phyloP scores from a whole-genome alignment of 1,140 invertebrate species.

The Cyclargus thomasi region DNA sequence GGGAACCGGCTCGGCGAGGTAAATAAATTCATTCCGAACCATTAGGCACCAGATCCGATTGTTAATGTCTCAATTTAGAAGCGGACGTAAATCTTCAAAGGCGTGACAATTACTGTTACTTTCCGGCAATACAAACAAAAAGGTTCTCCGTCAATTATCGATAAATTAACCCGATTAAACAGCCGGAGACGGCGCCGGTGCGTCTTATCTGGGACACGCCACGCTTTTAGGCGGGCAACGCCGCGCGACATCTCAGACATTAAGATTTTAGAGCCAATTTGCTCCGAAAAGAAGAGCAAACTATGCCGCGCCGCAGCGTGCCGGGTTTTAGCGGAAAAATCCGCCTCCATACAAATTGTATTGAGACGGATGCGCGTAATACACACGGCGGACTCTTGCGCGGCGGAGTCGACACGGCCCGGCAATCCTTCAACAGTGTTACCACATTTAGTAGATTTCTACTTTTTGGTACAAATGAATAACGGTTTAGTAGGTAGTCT shows the following conservation, averaged over 20 bases:
- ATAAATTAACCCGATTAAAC: constrained; percentile 75
- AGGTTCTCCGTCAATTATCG: constrained; percentile 75
- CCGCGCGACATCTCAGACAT: constrained; percentile 56
- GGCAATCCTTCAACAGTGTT: too few relatives aligned
- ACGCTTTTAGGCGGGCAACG: constrained; percentile 72
- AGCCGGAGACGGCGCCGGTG: constrained; percentile 66
- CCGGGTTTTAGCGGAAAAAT: too few relatives aligned
- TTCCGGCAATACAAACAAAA: constrained; percentile 74
- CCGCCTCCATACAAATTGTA: too few relatives aligned
- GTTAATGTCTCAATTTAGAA: constrained; percentile 76
- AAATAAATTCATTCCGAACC: constrained; percentile 74
- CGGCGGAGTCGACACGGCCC: too few relatives aligned
- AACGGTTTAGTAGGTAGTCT: too few relatives aligned
- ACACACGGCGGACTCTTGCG: too few relatives aligned
- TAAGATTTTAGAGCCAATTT: constrained; percentile 63
- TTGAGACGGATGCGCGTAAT: too few relatives aligned
- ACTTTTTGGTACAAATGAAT: too few relatives aligned
- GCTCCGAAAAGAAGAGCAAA: too few relatives aligned
- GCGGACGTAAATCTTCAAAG: constrained; percentile 74
- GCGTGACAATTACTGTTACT: constrained; percentile 75
- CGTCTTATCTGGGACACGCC: constrained; percentile 68
- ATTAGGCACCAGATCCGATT: constrained; percentile 73
- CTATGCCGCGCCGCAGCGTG: too few relatives aligned
- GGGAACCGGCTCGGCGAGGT: constrained; percentile 62
- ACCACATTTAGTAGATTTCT: too few relatives aligned